Evolutionary conservation across 2,113 vertebrate species (phyloP).

Genomic region (Sinocyclocheilus maitianheensis): DNA sequence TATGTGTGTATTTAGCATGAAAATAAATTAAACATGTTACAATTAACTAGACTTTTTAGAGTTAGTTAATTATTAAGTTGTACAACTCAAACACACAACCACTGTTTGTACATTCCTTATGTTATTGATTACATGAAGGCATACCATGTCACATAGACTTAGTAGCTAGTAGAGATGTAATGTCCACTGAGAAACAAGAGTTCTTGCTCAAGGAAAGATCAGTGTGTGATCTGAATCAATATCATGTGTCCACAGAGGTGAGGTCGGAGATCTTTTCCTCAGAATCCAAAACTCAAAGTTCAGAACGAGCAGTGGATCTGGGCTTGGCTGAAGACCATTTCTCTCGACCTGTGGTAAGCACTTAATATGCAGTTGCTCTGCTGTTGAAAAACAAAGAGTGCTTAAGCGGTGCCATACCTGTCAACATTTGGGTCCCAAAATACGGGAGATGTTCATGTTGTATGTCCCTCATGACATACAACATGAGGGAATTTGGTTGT

Average conservation of each 20-base stretch:
- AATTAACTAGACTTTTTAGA: background rate
- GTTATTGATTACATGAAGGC: slow-evolving; percentile 25
- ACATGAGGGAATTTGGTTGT: too few relatives aligned
- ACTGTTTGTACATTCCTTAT: background rate
- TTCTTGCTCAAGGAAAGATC: background rate
- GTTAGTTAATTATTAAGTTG: background rate
- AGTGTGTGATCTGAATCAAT: slow-evolving; percentile 35
- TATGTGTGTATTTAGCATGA: background rate
- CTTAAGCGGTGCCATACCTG: too few relatives aligned
- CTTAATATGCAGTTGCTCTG: background rate
- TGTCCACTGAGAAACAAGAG: background rate
- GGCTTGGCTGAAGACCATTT: slow-evolving; percentile 95
- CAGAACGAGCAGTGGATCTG: slow-evolving; percentile 85
- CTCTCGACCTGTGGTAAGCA: slow-evolving; percentile 86
- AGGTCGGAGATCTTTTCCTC: slow-evolving; percentile 70
- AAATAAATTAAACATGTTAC: too few relatives aligned
- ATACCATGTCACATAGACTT: background rate
- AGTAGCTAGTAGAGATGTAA: background rate
- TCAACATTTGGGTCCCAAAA: too few relatives aligned
- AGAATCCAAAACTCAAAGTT: slow-evolving; percentile 71
- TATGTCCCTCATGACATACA: too few relatives aligned
- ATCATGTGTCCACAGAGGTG: slow-evolving; percentile 68
- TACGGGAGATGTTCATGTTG: too few relatives aligned
- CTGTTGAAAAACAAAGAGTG: too few relatives aligned
- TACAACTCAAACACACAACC: background rate